Percentiles rank a stretch among this genome's conserved stretches.
These are phyloP conservation scores for Eilema griseolum DNA, from an alignment of 2,888 invertebrate genomes.

Conservation along the genomic window DNA sequence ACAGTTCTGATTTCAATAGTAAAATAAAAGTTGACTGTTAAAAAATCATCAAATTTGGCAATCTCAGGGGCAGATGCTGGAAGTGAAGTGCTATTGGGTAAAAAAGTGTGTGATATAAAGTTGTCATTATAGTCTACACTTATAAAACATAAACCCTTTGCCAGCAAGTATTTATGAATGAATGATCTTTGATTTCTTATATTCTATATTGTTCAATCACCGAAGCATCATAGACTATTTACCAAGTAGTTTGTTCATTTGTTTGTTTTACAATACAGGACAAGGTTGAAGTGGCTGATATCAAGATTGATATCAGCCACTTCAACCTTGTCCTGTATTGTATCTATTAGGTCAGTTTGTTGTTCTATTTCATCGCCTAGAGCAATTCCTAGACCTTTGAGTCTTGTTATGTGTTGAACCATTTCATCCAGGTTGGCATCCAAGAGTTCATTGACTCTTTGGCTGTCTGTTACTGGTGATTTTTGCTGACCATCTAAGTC, in stretches of 20 bases:
- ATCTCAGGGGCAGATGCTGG: neutral
- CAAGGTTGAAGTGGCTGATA: too few relatives aligned
- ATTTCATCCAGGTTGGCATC: constrained; percentile 95
- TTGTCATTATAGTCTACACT: neutral
- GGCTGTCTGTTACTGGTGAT: constrained; percentile 80
- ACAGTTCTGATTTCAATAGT: neutral
- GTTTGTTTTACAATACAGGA: constrained; percentile 97
- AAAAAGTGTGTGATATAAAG: too few relatives aligned
- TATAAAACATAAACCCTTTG: constrained; percentile 8
- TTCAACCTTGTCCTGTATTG: constrained; percentile 94
- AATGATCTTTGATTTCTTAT: neutral
- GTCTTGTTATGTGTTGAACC: constrained; percentile 93
- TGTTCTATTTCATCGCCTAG: constrained; percentile 95
- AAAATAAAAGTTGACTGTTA: neutral
- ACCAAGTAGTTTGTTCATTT: constrained; percentile 93
- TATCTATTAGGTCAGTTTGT: constrained; percentile 95
- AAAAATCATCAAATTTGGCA: neutral
- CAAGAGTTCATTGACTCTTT: constrained; percentile 89
- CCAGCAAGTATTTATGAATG: neutral
- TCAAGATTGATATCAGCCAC: constrained; percentile 93
- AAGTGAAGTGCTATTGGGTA: neutral
- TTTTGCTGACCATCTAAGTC: constrained; percentile 81
- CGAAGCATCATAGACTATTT: constrained; percentile 81
- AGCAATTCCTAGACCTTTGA: constrained; percentile 95
- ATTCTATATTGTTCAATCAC: constrained; percentile 10